Evolutionary conservation across 2,888 invertebrate species (phyloP).

Genomic region (Baccha elongata): DNA sequence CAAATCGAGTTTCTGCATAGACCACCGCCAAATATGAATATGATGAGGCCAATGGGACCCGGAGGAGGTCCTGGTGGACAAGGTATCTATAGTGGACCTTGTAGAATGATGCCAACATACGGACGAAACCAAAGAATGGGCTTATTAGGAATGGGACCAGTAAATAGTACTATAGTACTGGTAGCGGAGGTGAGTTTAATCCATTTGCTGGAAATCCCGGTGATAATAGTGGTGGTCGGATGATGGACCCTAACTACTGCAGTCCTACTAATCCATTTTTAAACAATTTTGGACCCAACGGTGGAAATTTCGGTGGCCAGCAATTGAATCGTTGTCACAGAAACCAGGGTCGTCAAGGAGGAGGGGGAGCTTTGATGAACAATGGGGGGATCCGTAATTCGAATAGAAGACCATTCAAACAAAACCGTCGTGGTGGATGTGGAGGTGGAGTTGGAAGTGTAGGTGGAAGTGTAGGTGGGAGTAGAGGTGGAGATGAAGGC

Average conservation of each 20-base stretch:
- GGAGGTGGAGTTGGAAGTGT: slow-evolving; percentile 82
- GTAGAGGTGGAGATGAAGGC: no score
- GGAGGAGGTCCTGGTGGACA: slow-evolving; percentile 31
- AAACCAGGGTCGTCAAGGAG: slow-evolving; percentile 74
- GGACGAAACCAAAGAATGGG: slow-evolving; percentile 83
- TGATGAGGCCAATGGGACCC: slow-evolving; percentile 38
- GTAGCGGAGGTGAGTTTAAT: slow-evolving; percentile 79
- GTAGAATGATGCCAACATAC: slow-evolving; percentile 76
- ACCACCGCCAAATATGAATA: slow-evolving; percentile 78
- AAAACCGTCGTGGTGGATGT: slow-evolving; percentile 83
- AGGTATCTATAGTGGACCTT: slow-evolving; percentile 38
- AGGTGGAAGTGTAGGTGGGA: no score
- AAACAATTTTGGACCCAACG: slow-evolving; percentile 42
- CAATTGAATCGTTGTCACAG: slow-evolving; percentile 75
- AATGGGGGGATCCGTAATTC: slow-evolving; percentile 34
- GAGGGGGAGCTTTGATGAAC: slow-evolving; percentile 27
- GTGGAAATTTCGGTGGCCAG: slow-evolving; percentile 77
- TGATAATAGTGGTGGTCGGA: slow-evolving; percentile 76
- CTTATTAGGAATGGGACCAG: slow-evolving; percentile 85
- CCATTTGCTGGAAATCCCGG: slow-evolving; percentile 82
- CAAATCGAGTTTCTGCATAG: slow-evolving; percentile 78
- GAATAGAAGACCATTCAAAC: slow-evolving; percentile 78
- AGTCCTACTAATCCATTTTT: slow-evolving; percentile 76
- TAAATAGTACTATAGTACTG: no score
- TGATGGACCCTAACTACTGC: slow-evolving; percentile 75